phyloP scores from a whole-genome alignment of 2,113 vertebrate species.

The Poeciliopsis prolifica region DNA sequence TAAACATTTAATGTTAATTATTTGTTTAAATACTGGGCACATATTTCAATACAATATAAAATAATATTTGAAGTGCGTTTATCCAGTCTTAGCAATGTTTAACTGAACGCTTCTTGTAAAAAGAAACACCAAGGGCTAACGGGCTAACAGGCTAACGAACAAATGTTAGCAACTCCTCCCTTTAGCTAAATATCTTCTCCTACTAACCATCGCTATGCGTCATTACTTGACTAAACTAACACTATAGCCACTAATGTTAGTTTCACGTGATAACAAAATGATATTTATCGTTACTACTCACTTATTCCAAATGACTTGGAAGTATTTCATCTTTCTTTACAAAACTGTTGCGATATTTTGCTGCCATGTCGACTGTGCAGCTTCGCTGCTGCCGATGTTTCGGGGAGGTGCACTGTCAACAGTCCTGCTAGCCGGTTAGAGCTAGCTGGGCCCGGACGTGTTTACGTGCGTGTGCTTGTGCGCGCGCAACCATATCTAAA shows the following conservation, averaged over 20 bases:
- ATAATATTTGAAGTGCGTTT: too few relatives aligned
- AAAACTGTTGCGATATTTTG: slow-evolving; percentile 75
- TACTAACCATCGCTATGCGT: slow-evolving; percentile 51
- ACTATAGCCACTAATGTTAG: neutral
- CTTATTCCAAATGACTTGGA: slow-evolving; percentile 78
- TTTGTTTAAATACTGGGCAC: neutral
- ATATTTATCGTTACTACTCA: slow-evolving; percentile 51
- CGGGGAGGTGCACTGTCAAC: slow-evolving; percentile 71
- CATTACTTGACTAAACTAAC: slow-evolving; percentile 40
- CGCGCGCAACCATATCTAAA: neutral
- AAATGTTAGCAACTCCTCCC: slow-evolving; percentile 50
- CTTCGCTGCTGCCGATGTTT: slow-evolving; percentile 76
- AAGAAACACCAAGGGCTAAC: slow-evolving; percentile 43
- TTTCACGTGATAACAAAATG: neutral
- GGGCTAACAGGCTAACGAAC: slow-evolving; percentile 55
- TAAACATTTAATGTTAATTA: neutral
- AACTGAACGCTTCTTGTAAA: neutral
- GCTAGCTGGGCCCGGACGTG: slow-evolving; percentile 62
- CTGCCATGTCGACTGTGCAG: slow-evolving; percentile 81
- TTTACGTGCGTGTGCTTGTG: neutral
- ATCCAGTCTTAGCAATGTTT: neutral
- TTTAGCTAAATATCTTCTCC: slow-evolving; percentile 44
- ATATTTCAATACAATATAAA: neutral
- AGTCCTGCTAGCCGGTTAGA: slow-evolving; percentile 72
- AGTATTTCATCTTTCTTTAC: slow-evolving; percentile 78